Conservation (phyloP, 2,888 invertebrate species). For the Orthosia gothica region DNA sequence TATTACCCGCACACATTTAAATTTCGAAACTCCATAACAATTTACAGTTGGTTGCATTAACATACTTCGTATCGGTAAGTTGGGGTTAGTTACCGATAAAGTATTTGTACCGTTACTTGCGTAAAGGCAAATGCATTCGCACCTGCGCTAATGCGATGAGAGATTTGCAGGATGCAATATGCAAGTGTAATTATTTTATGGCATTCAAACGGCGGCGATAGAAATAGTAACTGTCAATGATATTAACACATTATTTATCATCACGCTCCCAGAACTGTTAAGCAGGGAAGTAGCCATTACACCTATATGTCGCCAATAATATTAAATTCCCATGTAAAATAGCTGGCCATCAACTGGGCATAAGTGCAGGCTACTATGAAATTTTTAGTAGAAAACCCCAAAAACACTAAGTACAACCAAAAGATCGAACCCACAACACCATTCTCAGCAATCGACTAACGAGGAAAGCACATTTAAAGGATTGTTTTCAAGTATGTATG, state of each 20-base stretch:
- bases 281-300: no score
- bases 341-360: not conserved
- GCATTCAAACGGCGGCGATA: not conserved
- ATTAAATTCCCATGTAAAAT: not conserved
- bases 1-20: conserved; percentile 9
- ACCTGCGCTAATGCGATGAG: conserved; percentile 1
- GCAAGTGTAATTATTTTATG: conserved; percentile 5
- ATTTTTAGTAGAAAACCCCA: not conserved
- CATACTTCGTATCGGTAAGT: conserved; percentile 38
- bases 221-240: not conserved
- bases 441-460: not conserved
- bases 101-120: conserved; percentile 45
- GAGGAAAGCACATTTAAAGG: not conserved
- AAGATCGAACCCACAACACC: not conserved
- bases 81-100: conserved; percentile 58
- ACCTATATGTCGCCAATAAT: not conserved
- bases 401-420: not conserved
- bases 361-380: not conserved
- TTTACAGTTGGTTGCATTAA: conserved; percentile 53
- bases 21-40: conserved; percentile 31
- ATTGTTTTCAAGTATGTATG: not conserved
- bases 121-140: conserved; percentile 35
- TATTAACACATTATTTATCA: not conserved
- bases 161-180: conserved; percentile 25
- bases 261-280: not conserved